Base-by-base conservation (phyloP, 30 jellyfish, hydroid and myxozoan species). In the Sanderia malayensis region DNA sequence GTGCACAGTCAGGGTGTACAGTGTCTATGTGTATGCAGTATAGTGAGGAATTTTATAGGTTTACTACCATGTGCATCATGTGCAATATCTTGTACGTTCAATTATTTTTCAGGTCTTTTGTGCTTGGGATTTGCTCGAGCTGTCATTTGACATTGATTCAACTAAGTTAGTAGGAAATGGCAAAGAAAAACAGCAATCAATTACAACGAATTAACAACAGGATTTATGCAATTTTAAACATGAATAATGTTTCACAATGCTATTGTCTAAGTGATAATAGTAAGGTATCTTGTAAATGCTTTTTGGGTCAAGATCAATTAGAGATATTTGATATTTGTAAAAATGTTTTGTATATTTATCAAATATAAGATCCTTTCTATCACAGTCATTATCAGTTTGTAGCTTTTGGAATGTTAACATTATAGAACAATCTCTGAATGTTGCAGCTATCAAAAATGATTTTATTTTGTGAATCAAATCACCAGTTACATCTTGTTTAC, bases 381-480 rank as follows among this genome's bases (percentile, higher is more conserved):
- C n/a, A n/a, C n/a, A n/a, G n/a, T n/a, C n/a, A n/a, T n/a, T n/a
- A n/a, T n/a, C n/a, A n/a, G n/a, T n/a, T n/a, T n/a, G 17, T 21
- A 9, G 32, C 31, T 73, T 71, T 53, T 26, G 62, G 70, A 90
- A 73, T 46, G 96, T 83, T 55, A 90, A 83, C 86, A 90, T 76
- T 4, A 90, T 73, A 0, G 96, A 84, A 64, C 98, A 82, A 49
- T 90, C 98, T 67, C 71, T 74, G 66, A 90, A 90, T 46, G 98
- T 83, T 31, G 88, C 79, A 15, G 98, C 86, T 4, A 90, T 73
- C 23, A 90, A 70, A 73, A 70, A 90, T 72, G 41, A 71, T 33
- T 74, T 80, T 47, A 89, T 32, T 27, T 32, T 34, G 26, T 19
- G 21, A 9, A 84, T 29, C 25, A 49, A 17, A 26, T 53, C 72